A percentile compares a stretch with the other conserved stretches of the same genome.
These are phyloP conservation scores for Drosophila asahinai DNA, from an alignment of 1,140 invertebrate species.

Conservation along the genomic window DNA sequence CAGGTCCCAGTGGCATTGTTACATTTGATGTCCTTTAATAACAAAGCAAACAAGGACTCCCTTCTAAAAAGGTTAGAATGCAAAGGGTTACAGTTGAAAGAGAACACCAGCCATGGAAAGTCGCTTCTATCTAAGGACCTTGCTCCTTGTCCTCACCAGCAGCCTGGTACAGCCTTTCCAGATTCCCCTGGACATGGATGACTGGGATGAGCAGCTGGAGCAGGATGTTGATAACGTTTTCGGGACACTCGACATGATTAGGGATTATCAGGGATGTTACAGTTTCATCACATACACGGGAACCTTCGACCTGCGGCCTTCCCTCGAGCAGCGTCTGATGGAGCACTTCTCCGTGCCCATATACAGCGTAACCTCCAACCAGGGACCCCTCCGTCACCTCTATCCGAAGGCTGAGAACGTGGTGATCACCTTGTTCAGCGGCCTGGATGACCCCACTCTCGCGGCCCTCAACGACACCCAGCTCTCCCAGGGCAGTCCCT, in stretches of 20 bases:
- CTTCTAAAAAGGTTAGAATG: too few relatives aligned
- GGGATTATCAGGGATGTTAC: too few relatives aligned
- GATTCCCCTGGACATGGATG: background rate
- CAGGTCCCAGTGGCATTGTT: slow-evolving; percentile 90
- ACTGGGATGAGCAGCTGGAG: background rate
- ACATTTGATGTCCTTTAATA: background rate
- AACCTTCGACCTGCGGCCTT: background rate
- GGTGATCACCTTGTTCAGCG: background rate
- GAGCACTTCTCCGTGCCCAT: background rate
- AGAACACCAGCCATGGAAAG: background rate
- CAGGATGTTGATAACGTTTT: background rate
- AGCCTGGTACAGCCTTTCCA: too few relatives aligned
- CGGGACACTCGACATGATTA: background rate
- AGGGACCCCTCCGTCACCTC: background rate
- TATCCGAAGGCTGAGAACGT: background rate
- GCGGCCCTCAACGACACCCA: background rate
- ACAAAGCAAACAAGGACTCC: background rate
- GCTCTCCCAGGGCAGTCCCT: background rate
- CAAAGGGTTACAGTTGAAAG: background rate
- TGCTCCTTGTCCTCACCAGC: background rate
- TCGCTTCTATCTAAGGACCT: background rate
- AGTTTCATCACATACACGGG: background rate
- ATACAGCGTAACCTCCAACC: background rate
- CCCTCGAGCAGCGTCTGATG: background rate
- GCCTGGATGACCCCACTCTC: background rate